phyloP scores from a whole-genome alignment of 2,113 vertebrate species.

The Eonycteris spelaea region DNA sequence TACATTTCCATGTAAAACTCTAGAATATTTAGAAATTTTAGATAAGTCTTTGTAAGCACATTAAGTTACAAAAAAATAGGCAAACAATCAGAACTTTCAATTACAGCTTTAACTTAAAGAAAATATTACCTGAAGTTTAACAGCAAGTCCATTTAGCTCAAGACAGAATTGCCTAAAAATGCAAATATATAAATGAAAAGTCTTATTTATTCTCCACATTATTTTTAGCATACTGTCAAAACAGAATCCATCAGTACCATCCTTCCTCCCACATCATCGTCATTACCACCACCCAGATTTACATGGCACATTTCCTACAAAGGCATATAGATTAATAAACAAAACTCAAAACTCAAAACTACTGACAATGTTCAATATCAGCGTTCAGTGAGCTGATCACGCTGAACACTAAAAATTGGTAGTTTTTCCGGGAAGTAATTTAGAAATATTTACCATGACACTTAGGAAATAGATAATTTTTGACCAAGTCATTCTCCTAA shows the following conservation, averaged over 20 bases:
- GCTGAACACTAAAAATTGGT: not conserved
- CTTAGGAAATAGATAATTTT: not conserved
- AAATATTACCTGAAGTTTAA: conserved; percentile 95
- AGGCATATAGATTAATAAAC: not conserved
- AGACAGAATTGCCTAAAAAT: conserved; percentile 95
- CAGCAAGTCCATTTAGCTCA: conserved; percentile 97
- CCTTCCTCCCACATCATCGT: not conserved
- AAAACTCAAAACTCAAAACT: conserved; percentile 5
- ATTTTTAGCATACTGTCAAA: conserved; percentile 21
- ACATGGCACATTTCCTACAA: not conserved
- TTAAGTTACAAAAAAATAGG: not conserved
- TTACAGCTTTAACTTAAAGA: conserved; percentile 48
- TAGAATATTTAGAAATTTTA: conserved; percentile 34
- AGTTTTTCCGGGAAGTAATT: conserved; percentile 21
- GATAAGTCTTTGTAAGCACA: not conserved
- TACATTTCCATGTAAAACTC: conserved; percentile 9
- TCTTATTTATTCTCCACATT: conserved; percentile 1
- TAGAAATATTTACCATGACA: conserved; percentile 30
- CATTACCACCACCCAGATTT: not conserved
- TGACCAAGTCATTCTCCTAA: conserved; percentile 9
- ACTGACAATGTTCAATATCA: not conserved
- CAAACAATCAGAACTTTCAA: conserved; percentile 14
- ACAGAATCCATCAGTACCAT: not conserved
- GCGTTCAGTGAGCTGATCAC: not conserved
- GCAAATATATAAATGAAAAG: conserved; percentile 67